Base-by-base conservation (phyloP, 2,888 invertebrate genomes). In the Parnassius orleans region DNA sequence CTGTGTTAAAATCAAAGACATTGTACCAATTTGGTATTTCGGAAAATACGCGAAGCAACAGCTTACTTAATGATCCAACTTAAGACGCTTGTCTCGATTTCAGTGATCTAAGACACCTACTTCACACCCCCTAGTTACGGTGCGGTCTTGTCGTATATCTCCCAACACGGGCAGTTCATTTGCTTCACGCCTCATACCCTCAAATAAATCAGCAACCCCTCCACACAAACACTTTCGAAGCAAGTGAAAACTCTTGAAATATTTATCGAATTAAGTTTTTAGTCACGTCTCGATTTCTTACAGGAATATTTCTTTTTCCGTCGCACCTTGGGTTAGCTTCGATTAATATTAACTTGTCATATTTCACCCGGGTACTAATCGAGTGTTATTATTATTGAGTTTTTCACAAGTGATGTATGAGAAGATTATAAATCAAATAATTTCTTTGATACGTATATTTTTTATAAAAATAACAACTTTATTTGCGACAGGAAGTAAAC, bases 111-210 rank as follows among this genome's bases (percentile, higher is more conserved):
- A 77, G 73, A 69, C 69, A 67, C 65, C 66, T 65, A 66, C 66
- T 72, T 67, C 71, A 62, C 68, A 66, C 68, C 69, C 74, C 70
- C 77, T 80, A 84, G 81, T 84, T 83, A 82, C 79, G 70, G 73
- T 70, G 75, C 76, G 78, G 80, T 78, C 78, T 74, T 73, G 77
- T 74, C 86, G 86, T 90, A 87, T 83, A 90, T 90, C 88, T 87
- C 80, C 73, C 77, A 75, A 72, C 75, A 72, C 76, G 77, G 84
- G 89, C 83, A 84, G 86, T 90, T 84, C 87, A 84, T 90, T 87
- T 83, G 81, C 87, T 90, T 87, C 90, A 90, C 89, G 88, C 85
- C 83, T 84, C 86, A 84, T 86, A 83, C 85, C 87, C 90, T 80
- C 90, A 88, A 86, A 90, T 90, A 91, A 90, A 91, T 91, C 90